These are phyloP conservation scores for Papilio aristodemus DNA, from an alignment of 1,140 invertebrate genomes.

Conservation along the genomic window DNA sequence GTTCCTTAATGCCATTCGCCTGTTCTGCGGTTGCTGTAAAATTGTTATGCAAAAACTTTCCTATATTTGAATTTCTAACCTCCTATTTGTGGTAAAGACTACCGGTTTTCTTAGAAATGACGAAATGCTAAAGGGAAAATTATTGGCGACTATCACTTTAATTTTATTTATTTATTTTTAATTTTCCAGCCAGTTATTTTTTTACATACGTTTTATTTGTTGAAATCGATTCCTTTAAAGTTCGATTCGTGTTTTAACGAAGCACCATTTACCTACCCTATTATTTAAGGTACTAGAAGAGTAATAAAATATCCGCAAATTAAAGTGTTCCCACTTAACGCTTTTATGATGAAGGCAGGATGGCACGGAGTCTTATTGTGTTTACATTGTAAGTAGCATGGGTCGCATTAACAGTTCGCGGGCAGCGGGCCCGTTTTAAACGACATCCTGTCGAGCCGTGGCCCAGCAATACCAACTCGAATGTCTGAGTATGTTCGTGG, in stretches of 20 bases:
- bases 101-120: conserved; percentile 6
- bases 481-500: conserved; percentile 21
- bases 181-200: too few species aligned
- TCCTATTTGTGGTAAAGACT: conserved; percentile 6
- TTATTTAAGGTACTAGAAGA: conserved; percentile 12
- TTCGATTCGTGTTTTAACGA: conserved; percentile 5
- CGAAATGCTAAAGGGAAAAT: neutral
- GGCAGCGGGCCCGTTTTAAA: conserved; percentile 12
- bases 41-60: conserved; percentile 6
- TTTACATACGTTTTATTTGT: too few species aligned
- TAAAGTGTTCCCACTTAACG: conserved; percentile 2
- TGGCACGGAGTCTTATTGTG: neutral
- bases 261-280: neutral
- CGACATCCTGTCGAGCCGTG: conserved; percentile 21
- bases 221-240: neutral
- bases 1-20: conserved; percentile 41
- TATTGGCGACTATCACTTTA: neutral
- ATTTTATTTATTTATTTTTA: neutral
- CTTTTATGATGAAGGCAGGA: conserved; percentile 1
- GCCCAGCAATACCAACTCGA: neutral
- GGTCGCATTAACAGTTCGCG: conserved; percentile 14
- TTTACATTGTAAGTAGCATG: neutral
- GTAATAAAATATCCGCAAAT: conserved; percentile 14
- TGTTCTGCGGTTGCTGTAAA: conserved; percentile 11
- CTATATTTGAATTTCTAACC: conserved; percentile 9